Evolutionary conservation across 2,888 invertebrate species (phyloP), one percentile per base, ranked within the genome.

Genomic region (Melikaiella ostensackeni): DNA sequence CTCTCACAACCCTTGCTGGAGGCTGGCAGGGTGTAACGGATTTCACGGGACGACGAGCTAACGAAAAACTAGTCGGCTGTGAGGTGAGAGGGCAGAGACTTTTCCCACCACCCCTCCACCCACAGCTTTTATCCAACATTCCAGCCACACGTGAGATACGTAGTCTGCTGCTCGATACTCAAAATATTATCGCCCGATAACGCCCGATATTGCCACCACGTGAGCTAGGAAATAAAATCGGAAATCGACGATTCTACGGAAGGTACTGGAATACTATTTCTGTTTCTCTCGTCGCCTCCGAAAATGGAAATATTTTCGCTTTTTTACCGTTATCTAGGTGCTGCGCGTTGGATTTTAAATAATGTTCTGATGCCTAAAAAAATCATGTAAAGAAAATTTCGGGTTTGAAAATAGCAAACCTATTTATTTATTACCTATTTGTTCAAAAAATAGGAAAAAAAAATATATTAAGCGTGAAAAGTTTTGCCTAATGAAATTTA

Each of bases 61-160:
- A 89, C 89, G 89, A 89, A 89, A 89, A 89, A 89, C 89, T 89
- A 89, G 88, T 89, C 89, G 88, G 87, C 87, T 89, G 89, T 89
- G 87, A 89, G 87, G 86, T 86, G 88, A 87, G 86, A 88, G 87
- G 86, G 86, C 86, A 86, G 84, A 86, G 84, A 84, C 85, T 83
- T 64, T 75, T 50, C 61, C 46, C 62, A 57, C 63, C 59, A 57
- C 62, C 59, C 19, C 73, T 76, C 61, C 62, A 50, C 66, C 79
- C 57, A 75, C 76, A 57, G 79, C 83, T 83, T 83, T 83, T 76
- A 79, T 79, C 59, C 75, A 79, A 59, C 77, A 80, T 80, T 80
- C 78, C 80, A 46, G 50, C 70, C 27, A 50, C 42, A 64, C 24
- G 42, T 42, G 16, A 64, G 38, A 42, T 74, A 55, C 57, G 11